A percentile compares a stretch with the other conserved stretches of the same genome.
phyloP scores from a whole-genome alignment of 2,888 invertebrate genomes.

The Pseudococcus jackbeardsleyi region DNA sequence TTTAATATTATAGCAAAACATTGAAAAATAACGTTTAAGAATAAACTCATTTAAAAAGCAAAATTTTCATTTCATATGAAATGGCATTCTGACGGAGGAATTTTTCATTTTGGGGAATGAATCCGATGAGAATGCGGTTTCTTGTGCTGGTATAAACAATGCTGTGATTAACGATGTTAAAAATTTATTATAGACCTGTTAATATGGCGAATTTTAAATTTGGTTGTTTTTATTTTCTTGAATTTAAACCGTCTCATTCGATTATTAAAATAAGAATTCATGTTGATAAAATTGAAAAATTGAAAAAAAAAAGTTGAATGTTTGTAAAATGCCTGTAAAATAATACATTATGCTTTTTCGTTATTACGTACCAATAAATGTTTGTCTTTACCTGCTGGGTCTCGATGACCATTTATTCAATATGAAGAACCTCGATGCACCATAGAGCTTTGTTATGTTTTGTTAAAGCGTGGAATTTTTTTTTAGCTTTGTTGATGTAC shows the following conservation, averaged over 20 bases:
- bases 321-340: constrained; percentile 59
- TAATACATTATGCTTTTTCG: constrained; percentile 61
- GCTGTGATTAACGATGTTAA: constrained; percentile 43
- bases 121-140: constrained; percentile 14
- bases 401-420: constrained; percentile 43
- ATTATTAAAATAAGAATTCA: constrained; percentile 5
- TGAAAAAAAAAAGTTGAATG: constrained; percentile 45
- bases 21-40: constrained; percentile 53
- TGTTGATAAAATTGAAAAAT: constrained; percentile 35
- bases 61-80: constrained; percentile 5
- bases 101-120: not conserved
- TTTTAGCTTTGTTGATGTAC: constrained; percentile 27
- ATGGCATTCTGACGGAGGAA: not conserved
- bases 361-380: constrained; percentile 59
- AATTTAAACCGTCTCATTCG: constrained; percentile 27
- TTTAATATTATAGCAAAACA: constrained; percentile 42
- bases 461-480: constrained; percentile 30
- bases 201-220: constrained; percentile 24
- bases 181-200: constrained; percentile 27
- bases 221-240: constrained; percentile 42
- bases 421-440: not conserved
- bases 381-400: constrained; percentile 57
- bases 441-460: constrained; percentile 31
- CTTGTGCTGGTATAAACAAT: constrained; percentile 20
- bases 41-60: constrained; percentile 39